A percentile compares a stretch with the other conserved stretches of the same genome.
Conservation (phyloP, 1,140 invertebrate genomes). For the Brachionus calyciflorus region DNA sequence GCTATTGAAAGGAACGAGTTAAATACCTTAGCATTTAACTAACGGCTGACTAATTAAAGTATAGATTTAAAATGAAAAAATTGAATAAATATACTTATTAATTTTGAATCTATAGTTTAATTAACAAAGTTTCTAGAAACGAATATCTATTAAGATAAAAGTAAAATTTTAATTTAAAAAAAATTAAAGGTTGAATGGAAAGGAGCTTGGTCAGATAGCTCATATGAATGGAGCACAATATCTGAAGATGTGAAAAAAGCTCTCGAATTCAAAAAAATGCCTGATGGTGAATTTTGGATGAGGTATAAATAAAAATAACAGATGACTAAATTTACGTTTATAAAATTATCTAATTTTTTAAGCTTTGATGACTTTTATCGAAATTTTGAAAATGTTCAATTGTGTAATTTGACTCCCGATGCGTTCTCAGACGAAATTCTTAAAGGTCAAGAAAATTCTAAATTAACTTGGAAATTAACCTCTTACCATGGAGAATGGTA, state of each 20-base stretch:
- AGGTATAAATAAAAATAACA: neutral
- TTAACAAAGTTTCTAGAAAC: no score
- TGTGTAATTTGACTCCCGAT: conserved; percentile 45
- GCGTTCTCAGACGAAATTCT: neutral
- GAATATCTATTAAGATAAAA: no score
- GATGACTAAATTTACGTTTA: neutral
- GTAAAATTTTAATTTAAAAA: no score
- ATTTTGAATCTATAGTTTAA: no score
- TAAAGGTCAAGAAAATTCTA: neutral
- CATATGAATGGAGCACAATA: conserved; percentile 76
- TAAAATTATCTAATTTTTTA: neutral
- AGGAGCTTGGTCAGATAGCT: conserved; percentile 62
- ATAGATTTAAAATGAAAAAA: no score
- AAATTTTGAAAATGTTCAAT: conserved; percentile 41
- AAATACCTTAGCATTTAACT: no score
- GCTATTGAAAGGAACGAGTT: no score
- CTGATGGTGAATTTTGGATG: conserved; percentile 48
- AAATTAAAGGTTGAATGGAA: conserved; percentile 89
- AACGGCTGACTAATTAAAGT: no score
- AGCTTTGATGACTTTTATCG: conserved; percentile 38
- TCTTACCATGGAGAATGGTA: conserved; percentile 40
- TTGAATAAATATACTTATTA: no score
- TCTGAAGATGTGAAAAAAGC: conserved; percentile 80
- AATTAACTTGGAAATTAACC: conserved; percentile 40
- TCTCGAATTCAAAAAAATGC: conserved; percentile 66